These are phyloP conservation scores for Potamarius usumacintae DNA, from an alignment of 2,113 vertebrate genomes.

Conservation along the genomic window DNA sequence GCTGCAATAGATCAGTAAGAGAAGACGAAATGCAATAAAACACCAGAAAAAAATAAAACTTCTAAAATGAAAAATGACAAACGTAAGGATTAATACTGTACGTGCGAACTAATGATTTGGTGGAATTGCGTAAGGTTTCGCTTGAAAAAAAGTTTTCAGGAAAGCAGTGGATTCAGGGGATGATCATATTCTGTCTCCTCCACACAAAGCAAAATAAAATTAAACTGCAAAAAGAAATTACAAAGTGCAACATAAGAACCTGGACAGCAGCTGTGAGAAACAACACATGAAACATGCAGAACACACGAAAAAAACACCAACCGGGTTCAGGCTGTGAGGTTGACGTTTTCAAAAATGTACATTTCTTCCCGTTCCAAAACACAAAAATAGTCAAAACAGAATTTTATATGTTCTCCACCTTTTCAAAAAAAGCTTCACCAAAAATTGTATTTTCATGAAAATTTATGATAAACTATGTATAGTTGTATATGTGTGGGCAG, in stretches of 20 bases:
- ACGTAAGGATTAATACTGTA: neutral
- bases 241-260: neutral
- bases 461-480: too few relatives aligned
- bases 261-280: neutral
- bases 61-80: neutral
- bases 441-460: too few relatives aligned
- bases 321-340: too few relatives aligned
- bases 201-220: neutral
- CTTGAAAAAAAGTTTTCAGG: neutral
- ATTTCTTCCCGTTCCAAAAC: too few relatives aligned
- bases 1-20: neutral
- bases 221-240: neutral
- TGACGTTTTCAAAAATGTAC: too few relatives aligned
- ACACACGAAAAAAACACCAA: too few relatives aligned
- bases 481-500: neutral
- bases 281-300: too few relatives aligned
- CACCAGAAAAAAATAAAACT: neutral
- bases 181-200: too few relatives aligned
- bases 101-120: neutral
- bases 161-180: too few relatives aligned
- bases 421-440: too few relatives aligned
- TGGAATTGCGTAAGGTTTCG: neutral
- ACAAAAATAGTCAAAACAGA: neutral
- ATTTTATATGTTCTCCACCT: too few relatives aligned
- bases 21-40: neutral